Evolutionary conservation across 1,140 invertebrate genomes (phyloP), one percentile per base, ranked within the genome.

Genomic region (Bradysia coprophila): DNA sequence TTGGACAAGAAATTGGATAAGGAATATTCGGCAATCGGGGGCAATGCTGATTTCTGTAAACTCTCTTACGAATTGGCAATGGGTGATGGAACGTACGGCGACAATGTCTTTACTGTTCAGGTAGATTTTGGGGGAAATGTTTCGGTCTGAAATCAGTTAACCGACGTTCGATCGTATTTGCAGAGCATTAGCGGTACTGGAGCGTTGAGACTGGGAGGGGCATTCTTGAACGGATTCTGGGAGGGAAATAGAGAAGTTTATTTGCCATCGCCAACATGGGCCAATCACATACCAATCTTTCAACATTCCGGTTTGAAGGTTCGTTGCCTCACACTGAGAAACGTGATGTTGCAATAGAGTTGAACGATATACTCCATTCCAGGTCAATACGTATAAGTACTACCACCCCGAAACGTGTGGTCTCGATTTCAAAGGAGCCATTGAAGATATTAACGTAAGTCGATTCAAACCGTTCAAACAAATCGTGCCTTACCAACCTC

Each of bases 151-250:
- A n/a, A n/a, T n/a, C n/a, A n/a, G n/a, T n/a, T n/a, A n/a, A n/a
- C n/a, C n/a, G n/a, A n/a, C n/a, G n/a, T n/a, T n/a, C n/a, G n/a
- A 45, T 33, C 16, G 21, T 20, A 38, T 13, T 70, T 80, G n/a
- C 79, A 91, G 72, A 78, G 81, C 40, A 81, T 99, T 46, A 98
- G 93, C 51, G 95, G 96, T 41, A 99, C 96, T 38, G 96, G 96
- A 28, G 86, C 94, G n/a, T 65, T 99, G 2, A 73, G 86, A 46
- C 74, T 98, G 46, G 95, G 93, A 33, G 82, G 81, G 40, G 81
- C 81, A 42, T 98, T 97, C 60, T 62, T 98, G 37, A 75, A 78
- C 48, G 78, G 78, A 48, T 95, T 87, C 63, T 91, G 89, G 62
- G 69, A 76, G 24, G 78, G 78, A 10, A 75, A 71, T 44, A 95